Base-by-base conservation (phyloP, 2,797 vertebrate genomes). In the Xenentodon cancila region DNA sequence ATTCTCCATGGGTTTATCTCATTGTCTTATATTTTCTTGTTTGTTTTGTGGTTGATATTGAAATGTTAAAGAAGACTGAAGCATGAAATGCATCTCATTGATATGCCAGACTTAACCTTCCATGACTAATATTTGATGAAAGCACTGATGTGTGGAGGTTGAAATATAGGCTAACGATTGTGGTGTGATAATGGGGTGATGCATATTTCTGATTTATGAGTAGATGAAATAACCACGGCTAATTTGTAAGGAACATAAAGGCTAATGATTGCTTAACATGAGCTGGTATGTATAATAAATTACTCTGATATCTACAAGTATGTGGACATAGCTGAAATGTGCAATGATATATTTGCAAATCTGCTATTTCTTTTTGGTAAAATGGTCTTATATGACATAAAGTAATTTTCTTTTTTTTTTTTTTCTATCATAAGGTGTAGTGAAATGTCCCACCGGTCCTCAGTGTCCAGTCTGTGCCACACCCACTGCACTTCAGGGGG, bases 381-480 rank as follows among this genome's bases (percentile, higher is more conserved):
- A 42, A 40, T 55, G 48, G 30, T 2, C 19, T 37, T n/a, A 6
- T 57, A 46, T 56, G 46, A 47, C 45, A 71, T 34, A 9, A 48
- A 71, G 19, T 27, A 0, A 57, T 56, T 67, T 53, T 64, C 19
- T 66, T 12, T 77, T n/a, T 79, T 45, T 77, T 37, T 77, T 40
- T 67, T 34, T 72, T 44, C 79, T 52, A 69, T 64, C 76, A 59
- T 59, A 68, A 99, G 97, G 95, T 20, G 60, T 97, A 60, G 82
- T 98, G 69, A 98, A 97, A 84, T 99, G 97, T 45, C 88, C 93
- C 42, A 84, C 91, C 0, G 93, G 94, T 17, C 94, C 94, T 75
- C 84, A 96, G n/a, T 98, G 97, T 63, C 87, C 97, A 9, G 53
- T 78, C 15, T 99, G 97, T 37, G 67, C 68, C 4, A 90, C 88